Evolutionary conservation across 2,113 vertebrate genomes (phyloP).

Genomic region (Laticauda colubrina): DNA sequence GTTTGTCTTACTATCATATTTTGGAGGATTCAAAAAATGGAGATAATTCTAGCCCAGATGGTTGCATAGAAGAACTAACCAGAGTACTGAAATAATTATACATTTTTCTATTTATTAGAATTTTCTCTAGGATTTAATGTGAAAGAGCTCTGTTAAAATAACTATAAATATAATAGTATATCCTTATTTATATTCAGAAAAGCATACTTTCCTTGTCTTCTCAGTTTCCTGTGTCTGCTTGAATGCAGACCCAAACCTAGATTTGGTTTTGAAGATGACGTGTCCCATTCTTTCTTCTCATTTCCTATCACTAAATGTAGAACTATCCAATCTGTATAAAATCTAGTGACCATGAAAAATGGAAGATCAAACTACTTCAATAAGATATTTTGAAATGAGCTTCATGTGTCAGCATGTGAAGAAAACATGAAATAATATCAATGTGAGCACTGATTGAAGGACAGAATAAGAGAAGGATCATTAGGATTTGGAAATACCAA

Average conservation of each 20-base stretch:
- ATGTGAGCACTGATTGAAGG: background rate
- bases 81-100: background rate
- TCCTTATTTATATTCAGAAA: background rate
- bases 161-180: background rate
- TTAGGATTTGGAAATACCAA: background rate
- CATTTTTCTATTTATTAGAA: background rate
- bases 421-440: background rate
- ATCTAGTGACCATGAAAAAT: background rate
- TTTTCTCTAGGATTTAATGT: background rate
- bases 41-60: background rate
- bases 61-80: background rate
- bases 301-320: background rate
- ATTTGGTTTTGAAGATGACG: background rate
- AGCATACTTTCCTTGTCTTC: background rate
- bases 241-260: background rate
- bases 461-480: background rate
- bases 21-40: background rate
- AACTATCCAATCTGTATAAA: background rate
- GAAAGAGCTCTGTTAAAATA: background rate
- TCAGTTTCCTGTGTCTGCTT: background rate
- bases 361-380: background rate
- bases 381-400: background rate
- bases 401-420: background rate
- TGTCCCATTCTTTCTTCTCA: background rate
- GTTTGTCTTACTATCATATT: background rate